These are phyloP conservation scores for Clarias pachynema DNA, from an alignment of 2,797 vertebrate genomes.

Conservation along the genomic window DNA sequence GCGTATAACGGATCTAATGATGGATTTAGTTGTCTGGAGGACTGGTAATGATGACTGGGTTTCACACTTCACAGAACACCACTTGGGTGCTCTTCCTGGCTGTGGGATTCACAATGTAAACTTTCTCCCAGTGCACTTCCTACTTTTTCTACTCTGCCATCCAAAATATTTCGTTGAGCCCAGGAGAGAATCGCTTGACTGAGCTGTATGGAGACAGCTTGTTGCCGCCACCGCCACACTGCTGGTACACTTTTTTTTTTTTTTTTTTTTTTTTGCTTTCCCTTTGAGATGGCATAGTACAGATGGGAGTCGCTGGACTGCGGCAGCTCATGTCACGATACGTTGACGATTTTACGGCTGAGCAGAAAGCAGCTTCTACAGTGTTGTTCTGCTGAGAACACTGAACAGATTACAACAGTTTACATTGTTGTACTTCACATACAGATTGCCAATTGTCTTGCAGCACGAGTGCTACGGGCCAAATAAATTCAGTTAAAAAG, in stretches of 20 bases:
- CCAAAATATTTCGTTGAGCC: slow-evolving; percentile 62
- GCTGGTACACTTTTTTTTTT: slow-evolving; percentile 60
- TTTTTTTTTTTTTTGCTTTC: slow-evolving; percentile 41
- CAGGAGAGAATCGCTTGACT: slow-evolving; percentile 58
- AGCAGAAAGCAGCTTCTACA: slow-evolving; percentile 76
- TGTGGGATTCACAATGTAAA: slow-evolving; percentile 31
- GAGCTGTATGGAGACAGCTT: slow-evolving; percentile 61
- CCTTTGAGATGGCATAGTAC: slow-evolving; percentile 75
- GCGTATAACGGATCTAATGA: slow-evolving; percentile 54
- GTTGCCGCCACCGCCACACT: slow-evolving; percentile 47
- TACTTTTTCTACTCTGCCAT: slow-evolving; percentile 55
- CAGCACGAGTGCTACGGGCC: background rate
- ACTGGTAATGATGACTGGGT: slow-evolving; percentile 32
- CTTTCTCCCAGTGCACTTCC: slow-evolving; percentile 42
- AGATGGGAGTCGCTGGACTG: slow-evolving; percentile 78
- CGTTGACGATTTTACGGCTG: slow-evolving; percentile 54
- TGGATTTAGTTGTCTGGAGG: slow-evolving; percentile 54
- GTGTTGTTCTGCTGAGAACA: slow-evolving; percentile 55
- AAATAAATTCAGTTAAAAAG: background rate
- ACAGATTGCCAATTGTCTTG: slow-evolving; percentile 64
- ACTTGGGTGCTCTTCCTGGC: slow-evolving; percentile 29
- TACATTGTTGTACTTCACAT: slow-evolving; percentile 33
- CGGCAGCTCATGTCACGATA: slow-evolving; percentile 71
- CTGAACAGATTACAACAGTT: slow-evolving; percentile 15
- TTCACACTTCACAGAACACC: slow-evolving; percentile 54